Base-by-base conservation (phyloP, 1,140 invertebrate genomes). In the Ectropis grisescens region DNA sequence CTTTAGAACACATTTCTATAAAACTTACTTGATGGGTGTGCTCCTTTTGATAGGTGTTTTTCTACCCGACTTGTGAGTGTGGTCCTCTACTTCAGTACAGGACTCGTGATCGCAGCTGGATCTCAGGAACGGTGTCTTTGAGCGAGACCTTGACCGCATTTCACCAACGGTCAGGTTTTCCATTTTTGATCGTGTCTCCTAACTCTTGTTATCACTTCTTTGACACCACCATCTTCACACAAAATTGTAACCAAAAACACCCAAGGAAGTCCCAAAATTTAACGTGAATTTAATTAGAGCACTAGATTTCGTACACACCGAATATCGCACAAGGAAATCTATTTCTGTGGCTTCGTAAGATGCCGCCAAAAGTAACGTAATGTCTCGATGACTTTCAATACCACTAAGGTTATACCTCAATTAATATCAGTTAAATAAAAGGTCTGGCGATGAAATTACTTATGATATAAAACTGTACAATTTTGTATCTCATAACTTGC, bases 61-160 rank as follows among this genome's bases (percentile, higher is more conserved):
- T 38, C 72, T 48, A 29, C 69, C 72, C 27, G 67, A 57, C 32
- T 76, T 81, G 51, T 82, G 82, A 3, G 58, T 60, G 39, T 86
- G 82, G 19, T 85, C 84, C 4, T 72, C 82, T 26, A 57, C 70
- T 27, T 82, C 80, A 13, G 59, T 57, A 38, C 82, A 82, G 29
- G 78, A 80, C 46, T 85, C 84, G 39, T 79, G 75, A 52, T 86
- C 82, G 47, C 82, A 84, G 49, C 67, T 84, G 33, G 83, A 83
- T 37, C 78, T 78, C 25, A 85, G 50, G 54, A 86, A 87, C 39
- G 87, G 87, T 44, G 87, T 88, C 52, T 84, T 86, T 12, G 87
- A 88, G 31, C 87, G 82, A 43, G 86, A 88, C 64, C 87, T 84
- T 61, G 76, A 82, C 59, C 84, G 69, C 53, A 81, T 62, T 68